Evolutionary conservation across 2,113 vertebrate species (phyloP), one percentile per base, ranked within the genome.

Genomic region (Vulpes lagopus): DNA sequence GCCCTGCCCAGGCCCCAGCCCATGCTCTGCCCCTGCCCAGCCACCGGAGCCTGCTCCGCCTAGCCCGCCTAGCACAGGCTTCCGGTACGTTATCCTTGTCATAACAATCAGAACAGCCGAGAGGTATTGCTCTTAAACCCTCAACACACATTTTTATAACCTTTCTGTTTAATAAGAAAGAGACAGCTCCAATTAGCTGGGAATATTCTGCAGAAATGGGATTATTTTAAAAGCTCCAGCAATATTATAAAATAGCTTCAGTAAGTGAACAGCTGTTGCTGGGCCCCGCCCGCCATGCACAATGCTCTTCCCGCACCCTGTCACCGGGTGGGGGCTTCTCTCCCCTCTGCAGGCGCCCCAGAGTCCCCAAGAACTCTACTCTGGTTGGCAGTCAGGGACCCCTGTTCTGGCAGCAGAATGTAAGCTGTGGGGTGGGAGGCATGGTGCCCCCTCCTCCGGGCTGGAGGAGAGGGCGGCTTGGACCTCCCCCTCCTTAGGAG

Each of bases 141-240:
- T 98, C 98, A 98, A 98, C 97, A 98, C 97, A 98, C 98, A 97
- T 98, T 98, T 98, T 98, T 98, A 98, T 98, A 99, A 98, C 98
- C 97, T 98, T 98, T 98, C 98, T 98, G 96, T 98, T 99, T 99
- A 98, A 99, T 98, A 98, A 98, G 98, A 98, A 98, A 98, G 97
- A 98, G 98, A 99, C 98, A 98, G 98, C 98, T 98, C 98, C 98
- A 99, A 99, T 99, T 99, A 99, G 98, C 97, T 96, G 97, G 95
- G 97, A 99, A 98, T 98, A 98, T 98, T 98, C 98, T 91, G 81
- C 96, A 98, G 97, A 98, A 99, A 99, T 98, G 97, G 98, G 97
- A 98, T 98, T 98, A 98, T 98, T 98, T 98, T 98, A 97, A 98
- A 98, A 98, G 98, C 97, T 98, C 96, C 22, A 91, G 96, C 98